Conservation (phyloP, 2,113 vertebrate genomes). For the Stigmatopora argus region DNA sequence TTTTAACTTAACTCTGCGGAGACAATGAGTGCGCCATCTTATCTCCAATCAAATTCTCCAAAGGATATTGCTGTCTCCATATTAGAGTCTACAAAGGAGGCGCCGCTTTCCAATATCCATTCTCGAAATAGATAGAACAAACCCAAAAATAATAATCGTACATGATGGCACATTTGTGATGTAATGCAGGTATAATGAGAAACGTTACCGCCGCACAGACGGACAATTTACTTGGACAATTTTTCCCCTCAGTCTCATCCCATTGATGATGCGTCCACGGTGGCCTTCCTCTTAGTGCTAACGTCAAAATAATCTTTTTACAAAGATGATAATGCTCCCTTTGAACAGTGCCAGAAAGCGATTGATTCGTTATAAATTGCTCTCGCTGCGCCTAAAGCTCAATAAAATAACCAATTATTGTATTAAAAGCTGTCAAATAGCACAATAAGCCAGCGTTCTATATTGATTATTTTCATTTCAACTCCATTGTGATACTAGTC, state of each 20-base stretch:
- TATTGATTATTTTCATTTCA: slow-evolving; percentile 1
- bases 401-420: background rate
- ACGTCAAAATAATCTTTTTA: background rate
- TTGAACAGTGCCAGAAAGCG: background rate
- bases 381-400: background rate
- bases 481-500: no score
- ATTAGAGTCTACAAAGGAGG: slow-evolving; percentile 29
- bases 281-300: background rate
- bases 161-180: slow-evolving; percentile 34
- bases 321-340: background rate
- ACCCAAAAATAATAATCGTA: slow-evolving; percentile 40
- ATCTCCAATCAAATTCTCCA: slow-evolving; percentile 46
- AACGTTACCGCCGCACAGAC: background rate
- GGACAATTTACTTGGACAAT: background rate
- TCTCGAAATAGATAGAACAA: slow-evolving; percentile 26
- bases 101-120: slow-evolving; percentile 16
- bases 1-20: slow-evolving; percentile 35
- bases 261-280: background rate
- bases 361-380: background rate
- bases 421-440: no score
- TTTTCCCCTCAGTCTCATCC: background rate
- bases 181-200: slow-evolving; percentile 12
- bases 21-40: slow-evolving; percentile 27
- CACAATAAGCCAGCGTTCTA: background rate
- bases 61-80: slow-evolving; percentile 34